phyloP scores from a whole-genome alignment of 2,113 vertebrate species.

The Limnothrissa miodon region DNA sequence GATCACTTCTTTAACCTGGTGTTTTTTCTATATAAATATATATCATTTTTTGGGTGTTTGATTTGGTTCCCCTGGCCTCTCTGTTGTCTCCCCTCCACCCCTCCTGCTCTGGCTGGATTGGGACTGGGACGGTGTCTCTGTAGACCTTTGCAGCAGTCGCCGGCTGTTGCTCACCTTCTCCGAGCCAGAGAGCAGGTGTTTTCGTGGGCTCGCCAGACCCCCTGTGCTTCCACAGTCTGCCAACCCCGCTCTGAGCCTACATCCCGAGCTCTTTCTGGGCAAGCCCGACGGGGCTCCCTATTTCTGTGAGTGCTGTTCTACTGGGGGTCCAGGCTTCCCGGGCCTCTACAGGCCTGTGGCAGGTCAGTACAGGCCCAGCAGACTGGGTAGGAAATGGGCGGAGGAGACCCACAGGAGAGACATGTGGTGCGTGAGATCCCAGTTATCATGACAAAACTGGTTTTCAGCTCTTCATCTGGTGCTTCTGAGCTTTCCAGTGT shows the following conservation, averaged over 20 bases:
- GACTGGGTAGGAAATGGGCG: slow-evolving; percentile 55
- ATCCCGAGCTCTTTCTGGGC: slow-evolving; percentile 75
- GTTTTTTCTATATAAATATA: background rate
- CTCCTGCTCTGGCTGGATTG: slow-evolving; percentile 10
- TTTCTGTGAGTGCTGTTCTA: slow-evolving; percentile 77
- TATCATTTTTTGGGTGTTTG: slow-evolving; percentile 37
- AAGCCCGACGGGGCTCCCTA: slow-evolving; percentile 71
- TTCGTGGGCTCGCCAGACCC: slow-evolving; percentile 71
- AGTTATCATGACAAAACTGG: background rate
- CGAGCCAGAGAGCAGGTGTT: slow-evolving; percentile 70
- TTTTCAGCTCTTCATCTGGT: background rate
- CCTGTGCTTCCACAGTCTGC: slow-evolving; percentile 67
- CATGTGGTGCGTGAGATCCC: slow-evolving; percentile 25
- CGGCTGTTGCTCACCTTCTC: slow-evolving; percentile 74
- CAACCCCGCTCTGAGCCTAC: slow-evolving; percentile 65
- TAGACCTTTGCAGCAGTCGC: slow-evolving; percentile 74
- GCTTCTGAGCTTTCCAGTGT: slow-evolving; percentile 13
- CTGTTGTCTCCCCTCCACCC: slow-evolving; percentile 55
- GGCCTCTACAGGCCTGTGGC: slow-evolving; percentile 65
- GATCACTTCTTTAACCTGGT: background rate
- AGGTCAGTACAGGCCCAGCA: slow-evolving; percentile 72
- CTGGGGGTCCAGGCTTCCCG: slow-evolving; percentile 69
- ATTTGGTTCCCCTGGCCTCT: slow-evolving; percentile 63
- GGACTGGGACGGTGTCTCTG: slow-evolving; percentile 53
- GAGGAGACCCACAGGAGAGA: slow-evolving; percentile 42